These are phyloP conservation scores for Agelas oroides DNA, from an alignment of 37 sponge, comb jelly and placozoan genomes.

Conservation along the genomic window DNA sequence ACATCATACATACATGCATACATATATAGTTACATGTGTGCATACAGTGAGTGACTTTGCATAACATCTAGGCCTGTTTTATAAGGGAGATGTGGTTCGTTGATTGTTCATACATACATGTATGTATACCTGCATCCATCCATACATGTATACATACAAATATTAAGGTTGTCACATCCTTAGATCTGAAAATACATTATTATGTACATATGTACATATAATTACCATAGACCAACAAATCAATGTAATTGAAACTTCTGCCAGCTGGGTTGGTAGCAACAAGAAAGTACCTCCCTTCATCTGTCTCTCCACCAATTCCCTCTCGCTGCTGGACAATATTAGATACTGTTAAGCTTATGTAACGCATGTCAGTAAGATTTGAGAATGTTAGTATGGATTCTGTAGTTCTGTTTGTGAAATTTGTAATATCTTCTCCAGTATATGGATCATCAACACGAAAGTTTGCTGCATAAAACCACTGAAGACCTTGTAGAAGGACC, in stretches of 20 bases:
- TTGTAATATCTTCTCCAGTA: slow-evolving; percentile 35
- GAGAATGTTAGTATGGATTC: slow-evolving; percentile 28
- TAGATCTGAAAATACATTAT: too few relatives aligned
- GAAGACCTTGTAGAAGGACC: slow-evolving; percentile 29
- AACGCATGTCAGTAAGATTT: neutral
- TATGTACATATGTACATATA: neutral
- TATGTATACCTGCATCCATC: too few relatives aligned
- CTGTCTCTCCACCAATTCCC: slow-evolving; percentile 27
- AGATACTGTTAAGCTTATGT: slow-evolving; percentile 16
- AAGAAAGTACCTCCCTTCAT: slow-evolving; percentile 73
- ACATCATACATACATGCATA: too few relatives aligned
- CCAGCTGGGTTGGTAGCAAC: slow-evolving; percentile 72
- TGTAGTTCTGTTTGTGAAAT: slow-evolving; percentile 31
- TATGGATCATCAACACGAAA: too few relatives aligned
- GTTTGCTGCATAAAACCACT: slow-evolving; percentile 53
- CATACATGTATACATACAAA: too few relatives aligned
- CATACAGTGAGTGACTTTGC: too few relatives aligned
- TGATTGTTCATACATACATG: too few relatives aligned
- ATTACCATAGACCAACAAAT: slow-evolving; percentile 62
- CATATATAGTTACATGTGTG: too few relatives aligned
- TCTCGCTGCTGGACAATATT: slow-evolving; percentile 25
- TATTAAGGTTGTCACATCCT: too few relatives aligned
- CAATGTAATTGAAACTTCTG: slow-evolving; percentile 1
- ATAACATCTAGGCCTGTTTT: too few relatives aligned
- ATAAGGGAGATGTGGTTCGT: too few relatives aligned